phyloP scores from a whole-genome alignment of 2,113 vertebrate genomes.

The Ailuropoda melanoleuca region DNA sequence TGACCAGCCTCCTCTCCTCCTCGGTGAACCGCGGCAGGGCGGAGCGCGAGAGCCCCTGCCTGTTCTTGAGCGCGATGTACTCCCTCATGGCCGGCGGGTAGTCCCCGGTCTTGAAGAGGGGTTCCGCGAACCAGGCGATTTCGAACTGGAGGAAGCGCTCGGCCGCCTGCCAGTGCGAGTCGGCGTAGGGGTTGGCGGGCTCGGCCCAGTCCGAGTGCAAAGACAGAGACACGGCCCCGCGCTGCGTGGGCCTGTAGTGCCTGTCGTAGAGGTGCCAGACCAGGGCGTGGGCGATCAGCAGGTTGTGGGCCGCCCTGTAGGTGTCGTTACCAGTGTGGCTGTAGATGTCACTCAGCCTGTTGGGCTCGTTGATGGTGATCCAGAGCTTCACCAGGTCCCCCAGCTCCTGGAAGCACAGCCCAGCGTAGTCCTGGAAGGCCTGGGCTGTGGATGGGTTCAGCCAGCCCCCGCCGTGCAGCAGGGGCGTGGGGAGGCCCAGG shows the following conservation, averaged over 20 bases:
- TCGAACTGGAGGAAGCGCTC: constrained; percentile 93
- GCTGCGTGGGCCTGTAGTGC: constrained; percentile 81
- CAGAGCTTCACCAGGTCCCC: constrained; percentile 91
- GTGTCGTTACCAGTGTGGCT: constrained; percentile 83
- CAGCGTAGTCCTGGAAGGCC: constrained; percentile 91
- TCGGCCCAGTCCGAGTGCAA: constrained; percentile 95
- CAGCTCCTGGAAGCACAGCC: constrained; percentile 92
- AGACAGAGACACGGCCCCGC: constrained; percentile 89
- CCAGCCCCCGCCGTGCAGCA: constrained; percentile 91
- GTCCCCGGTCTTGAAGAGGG: constrained; percentile 89
- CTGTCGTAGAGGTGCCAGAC: constrained; percentile 91
- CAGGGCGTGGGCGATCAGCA: constrained; percentile 92
- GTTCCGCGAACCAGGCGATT: constrained; percentile 93
- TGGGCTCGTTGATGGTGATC: constrained; percentile 98
- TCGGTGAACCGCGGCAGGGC: constrained; percentile 87
- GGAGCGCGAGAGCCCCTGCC: constrained; percentile 79
- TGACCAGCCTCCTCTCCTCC: constrained; percentile 86
- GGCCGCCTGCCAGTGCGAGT: constrained; percentile 87
- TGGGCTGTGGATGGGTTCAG: constrained; percentile 86
- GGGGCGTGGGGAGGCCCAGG: constrained; percentile 86
- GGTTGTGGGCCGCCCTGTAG: constrained; percentile 89
- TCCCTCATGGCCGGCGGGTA: constrained; percentile 88
- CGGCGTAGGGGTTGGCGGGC: constrained; percentile 92
- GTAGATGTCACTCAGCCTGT: constrained; percentile 89
- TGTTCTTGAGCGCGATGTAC: constrained; percentile 83